phyloP scores from a whole-genome alignment of 1,140 invertebrate species.

The Heliothis subflexa region DNA sequence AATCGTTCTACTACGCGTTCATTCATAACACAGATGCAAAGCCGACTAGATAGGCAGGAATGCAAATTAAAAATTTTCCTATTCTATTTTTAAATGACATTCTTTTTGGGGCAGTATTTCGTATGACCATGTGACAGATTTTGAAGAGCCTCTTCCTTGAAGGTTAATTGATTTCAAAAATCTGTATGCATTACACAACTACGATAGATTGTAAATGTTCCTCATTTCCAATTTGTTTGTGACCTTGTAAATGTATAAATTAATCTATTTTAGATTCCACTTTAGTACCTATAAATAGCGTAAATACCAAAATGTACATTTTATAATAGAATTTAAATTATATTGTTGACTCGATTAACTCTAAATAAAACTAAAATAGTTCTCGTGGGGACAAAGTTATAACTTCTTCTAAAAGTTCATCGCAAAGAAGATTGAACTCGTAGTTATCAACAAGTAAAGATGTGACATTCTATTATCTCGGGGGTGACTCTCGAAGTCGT shows the following conservation, averaged over 20 bases:
- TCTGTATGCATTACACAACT: too few relatives aligned
- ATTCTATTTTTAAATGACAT: too few relatives aligned
- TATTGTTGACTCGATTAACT: background rate
- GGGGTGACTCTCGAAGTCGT: conserved; percentile 15
- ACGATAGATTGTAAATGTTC: too few relatives aligned
- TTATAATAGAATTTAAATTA: background rate
- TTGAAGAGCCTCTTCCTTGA: too few relatives aligned
- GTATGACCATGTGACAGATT: too few relatives aligned
- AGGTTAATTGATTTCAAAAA: too few relatives aligned
- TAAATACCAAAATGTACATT: background rate
- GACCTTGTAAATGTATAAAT: too few relatives aligned
- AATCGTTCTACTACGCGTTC: conserved; percentile 26
- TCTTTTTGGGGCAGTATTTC: too few relatives aligned
- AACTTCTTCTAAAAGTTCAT: conserved; percentile 8
- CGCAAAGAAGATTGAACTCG: conserved; percentile 15
- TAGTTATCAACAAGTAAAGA: conserved; percentile 42
- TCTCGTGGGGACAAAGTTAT: conserved; percentile 1
- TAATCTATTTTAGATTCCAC: too few relatives aligned
- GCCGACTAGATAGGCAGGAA: conserved; percentile 21
- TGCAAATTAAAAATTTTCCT: background rate
- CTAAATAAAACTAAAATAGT: background rate
- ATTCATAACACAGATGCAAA: conserved; percentile 24
- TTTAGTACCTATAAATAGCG: too few relatives aligned
- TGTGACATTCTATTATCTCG: conserved; percentile 56
- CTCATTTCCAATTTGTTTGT: too few relatives aligned